Conservation (phyloP, 2,888 invertebrate genomes). For the Andrena trimmerana region DNA sequence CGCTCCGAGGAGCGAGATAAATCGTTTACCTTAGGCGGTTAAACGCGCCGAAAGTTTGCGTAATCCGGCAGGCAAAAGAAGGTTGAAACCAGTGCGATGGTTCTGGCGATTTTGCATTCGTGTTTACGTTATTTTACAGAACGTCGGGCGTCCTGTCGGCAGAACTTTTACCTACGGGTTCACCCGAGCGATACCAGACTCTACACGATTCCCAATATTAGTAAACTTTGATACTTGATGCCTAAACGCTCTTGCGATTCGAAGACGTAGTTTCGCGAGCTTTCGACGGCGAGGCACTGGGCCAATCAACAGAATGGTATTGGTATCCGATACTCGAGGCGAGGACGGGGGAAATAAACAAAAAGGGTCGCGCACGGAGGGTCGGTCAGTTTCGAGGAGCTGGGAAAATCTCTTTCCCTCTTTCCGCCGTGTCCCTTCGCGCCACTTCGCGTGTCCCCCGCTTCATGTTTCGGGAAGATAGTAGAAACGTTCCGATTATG, state of each 20-base stretch:
- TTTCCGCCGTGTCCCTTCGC: conserved; percentile 22
- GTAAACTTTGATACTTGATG: too few relatives aligned
- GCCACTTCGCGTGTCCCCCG: conserved; percentile 17
- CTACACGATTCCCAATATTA: background rate
- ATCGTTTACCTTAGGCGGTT: too few relatives aligned
- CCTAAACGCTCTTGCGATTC: background rate
- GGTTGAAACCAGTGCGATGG: too few relatives aligned
- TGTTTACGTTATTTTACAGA: too few relatives aligned
- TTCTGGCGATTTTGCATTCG: too few relatives aligned
- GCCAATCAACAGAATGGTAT: conserved; percentile 17
- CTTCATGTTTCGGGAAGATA: conserved; percentile 43
- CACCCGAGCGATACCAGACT: background rate
- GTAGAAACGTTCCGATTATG: conserved; percentile 64
- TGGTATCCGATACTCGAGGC: conserved; percentile 4
- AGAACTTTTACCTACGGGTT: background rate
- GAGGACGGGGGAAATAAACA: background rate
- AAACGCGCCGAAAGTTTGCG: too few relatives aligned
- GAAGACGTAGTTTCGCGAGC: background rate
- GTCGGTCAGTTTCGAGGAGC: conserved; percentile 10
- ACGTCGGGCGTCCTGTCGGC: too few relatives aligned
- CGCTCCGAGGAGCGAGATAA: too few relatives aligned
- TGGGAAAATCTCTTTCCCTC: conserved; percentile 15
- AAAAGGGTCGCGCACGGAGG: conserved; percentile 18
- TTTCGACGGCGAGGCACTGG: background rate
- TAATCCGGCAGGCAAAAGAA: too few relatives aligned